Conservation (phyloP, 2,888 invertebrate species). For the Bruchidius siliquastri region DNA sequence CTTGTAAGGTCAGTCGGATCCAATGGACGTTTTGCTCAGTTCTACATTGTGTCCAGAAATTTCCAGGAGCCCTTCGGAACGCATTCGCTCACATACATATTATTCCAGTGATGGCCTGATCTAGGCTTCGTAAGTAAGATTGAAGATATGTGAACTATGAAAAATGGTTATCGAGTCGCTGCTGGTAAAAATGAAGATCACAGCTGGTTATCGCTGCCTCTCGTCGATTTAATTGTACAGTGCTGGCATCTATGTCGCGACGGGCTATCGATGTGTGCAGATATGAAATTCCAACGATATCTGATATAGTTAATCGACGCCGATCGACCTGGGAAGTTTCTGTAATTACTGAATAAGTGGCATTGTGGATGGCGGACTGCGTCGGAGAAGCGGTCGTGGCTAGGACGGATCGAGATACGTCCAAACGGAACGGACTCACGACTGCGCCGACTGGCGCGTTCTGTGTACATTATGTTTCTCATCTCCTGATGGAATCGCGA, state of each 20-base stretch:
- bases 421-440: background rate
- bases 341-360: conserved; percentile 32
- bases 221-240: background rate
- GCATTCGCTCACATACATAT: no score
- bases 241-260: background rate
- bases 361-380: conserved; percentile 25
- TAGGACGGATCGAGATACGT: background rate
- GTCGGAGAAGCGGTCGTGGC: conserved; percentile 10
- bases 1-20: no score
- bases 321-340: conserved; percentile 25
- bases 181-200: background rate
- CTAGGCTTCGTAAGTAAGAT: no score
- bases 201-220: background rate
- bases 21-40: no score
- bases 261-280: conserved; percentile 12
- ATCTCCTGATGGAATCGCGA: background rate
- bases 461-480: background rate
- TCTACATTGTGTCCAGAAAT: no score
- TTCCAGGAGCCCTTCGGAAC: no score
- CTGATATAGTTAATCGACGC: conserved; percentile 21
- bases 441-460: background rate
- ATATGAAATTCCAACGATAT: conserved; percentile 23
- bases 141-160: no score
- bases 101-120: no score
- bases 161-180: background rate